Evolutionary conservation across 2,113 vertebrate species (phyloP).

Genomic region (Dipodomys spectabilis): DNA sequence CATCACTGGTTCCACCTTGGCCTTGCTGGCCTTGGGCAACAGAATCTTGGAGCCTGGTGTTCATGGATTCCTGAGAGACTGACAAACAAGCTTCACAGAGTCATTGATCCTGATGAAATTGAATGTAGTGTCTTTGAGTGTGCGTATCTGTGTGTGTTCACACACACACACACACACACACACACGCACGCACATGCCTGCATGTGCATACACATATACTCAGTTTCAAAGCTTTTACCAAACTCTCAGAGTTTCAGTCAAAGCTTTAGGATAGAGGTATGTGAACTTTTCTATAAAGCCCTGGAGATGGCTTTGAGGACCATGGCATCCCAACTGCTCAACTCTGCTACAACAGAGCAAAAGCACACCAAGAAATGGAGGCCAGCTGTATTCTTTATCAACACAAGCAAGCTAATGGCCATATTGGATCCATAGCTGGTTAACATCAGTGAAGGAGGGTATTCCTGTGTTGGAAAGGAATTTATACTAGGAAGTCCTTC

Average conservation of each 20-base stretch:
- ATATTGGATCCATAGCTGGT: background rate
- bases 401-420: background rate
- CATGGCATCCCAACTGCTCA: background rate
- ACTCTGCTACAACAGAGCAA: background rate
- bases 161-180: too few relatives aligned
- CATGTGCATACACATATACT: background rate
- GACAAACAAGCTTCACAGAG: background rate
- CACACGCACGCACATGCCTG: too few relatives aligned
- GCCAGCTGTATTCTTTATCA: background rate
- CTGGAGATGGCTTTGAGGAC: background rate
- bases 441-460: background rate
- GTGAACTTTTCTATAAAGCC: background rate
- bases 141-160: too few relatives aligned
- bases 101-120: background rate
- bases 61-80: background rate
- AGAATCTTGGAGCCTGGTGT: background rate
- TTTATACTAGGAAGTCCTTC: background rate
- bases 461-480: background rate
- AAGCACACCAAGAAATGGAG: background rate
- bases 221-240: background rate
- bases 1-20: background rate
- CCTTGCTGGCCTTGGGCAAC: background rate
- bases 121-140: background rate
- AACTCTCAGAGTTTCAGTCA: conserved; percentile 37
- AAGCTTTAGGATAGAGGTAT: background rate